Base-by-base conservation (phyloP, 2,888 invertebrate species). In the Entomobrya multifasciata region DNA sequence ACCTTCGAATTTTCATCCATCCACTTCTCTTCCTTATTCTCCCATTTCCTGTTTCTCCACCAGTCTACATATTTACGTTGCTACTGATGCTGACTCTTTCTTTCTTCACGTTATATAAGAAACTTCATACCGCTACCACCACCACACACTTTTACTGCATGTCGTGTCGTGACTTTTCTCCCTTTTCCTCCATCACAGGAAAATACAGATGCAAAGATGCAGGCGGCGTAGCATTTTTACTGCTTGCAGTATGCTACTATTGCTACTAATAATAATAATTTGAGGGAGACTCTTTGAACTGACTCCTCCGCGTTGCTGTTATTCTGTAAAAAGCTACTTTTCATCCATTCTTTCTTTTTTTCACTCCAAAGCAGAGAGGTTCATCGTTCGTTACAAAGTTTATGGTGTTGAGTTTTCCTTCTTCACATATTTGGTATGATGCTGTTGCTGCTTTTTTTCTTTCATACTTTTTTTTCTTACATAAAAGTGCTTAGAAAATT, bases 401-500 rank as follows among this genome's bases (percentile, higher is more conserved):
- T 49, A 81, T 17, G 67, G 41, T 70, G 57, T 47, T 81, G 15
- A 80, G 52, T 70, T 49, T n/a, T n/a, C n/a, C n/a, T n/a, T n/a
- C 17, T 49, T 67, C n/a, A n/a, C n/a, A n/a, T n/a, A n/a, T n/a
- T 17, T 81, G 44, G 55, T 30, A n/a, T 74, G 27, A 11, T 74
- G 36, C 72, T 74, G 49, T 30, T 74, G 80, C 80, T 52, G 57
- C n/a, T n/a, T n/a, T n/a, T n/a, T n/a, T n/a, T n/a, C n/a, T 52
- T 74, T 74, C 72, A 52, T 49, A 47, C 22, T 52, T 81, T n/a
- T n/a, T n/a, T n/a, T n/a, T n/a, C 72, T 52, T 74, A 52, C 72
- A 74, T 74, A 44, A 60, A 49, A 67, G 62, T 77, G 67, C 76
- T 84, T 76, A 65, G 52, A 84, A 84, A 84, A 84, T 84, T 84